Base-by-base conservation (phyloP, 2,888 invertebrate species). In the Yponomeuta plumbellus region DNA sequence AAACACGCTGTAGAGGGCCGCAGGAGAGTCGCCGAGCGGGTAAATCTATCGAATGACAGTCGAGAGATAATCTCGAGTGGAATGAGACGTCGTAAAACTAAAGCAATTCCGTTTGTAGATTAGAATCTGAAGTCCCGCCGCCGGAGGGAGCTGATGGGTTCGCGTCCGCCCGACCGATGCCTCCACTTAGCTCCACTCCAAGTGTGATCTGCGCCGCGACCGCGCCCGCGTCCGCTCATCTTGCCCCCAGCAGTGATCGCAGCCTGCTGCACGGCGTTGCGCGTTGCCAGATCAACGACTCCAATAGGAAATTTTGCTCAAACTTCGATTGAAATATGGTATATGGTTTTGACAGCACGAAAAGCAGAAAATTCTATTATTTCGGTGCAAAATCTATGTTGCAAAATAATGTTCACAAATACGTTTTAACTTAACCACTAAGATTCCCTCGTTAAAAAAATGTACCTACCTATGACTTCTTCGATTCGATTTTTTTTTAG, bases 31-130 rank as follows among this genome's bases (percentile, higher is more conserved):
- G 8, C 44, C 44, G 44, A 17, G 44, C 44, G 44, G 44, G 44
- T 52, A 17, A 52, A 52, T 52, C 44, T 52, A 52, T 52, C 44
- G 44, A 52, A 52, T 52, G 44, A 52, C 44, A 52, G 44, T 13
- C 44, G 17, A 52, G 44, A 52, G 44, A 52, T 52, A 52, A 52
- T 52, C 44, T 52, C 44, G 44, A 52, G 44, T 52, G 44, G 44
- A 52, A 52, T 52, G 17, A 52, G 44, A 52, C 44, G 44, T 52
- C 44, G 44, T 52, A 52, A 52, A 52, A 52, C 44, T 52, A 52
- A 52, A 52, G 44, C 44, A 52, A 52, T 52, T 52, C 44, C 44
- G 44, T 52, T 52, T 17, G 17, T 13, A 52, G 44, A 52, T 52
- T 52, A 52, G 44, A 52, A 52, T 52, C 44, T 52, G 44, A 52